phyloP scores from a whole-genome alignment of 2,888 invertebrate species.

The Tipula lateralis region DNA sequence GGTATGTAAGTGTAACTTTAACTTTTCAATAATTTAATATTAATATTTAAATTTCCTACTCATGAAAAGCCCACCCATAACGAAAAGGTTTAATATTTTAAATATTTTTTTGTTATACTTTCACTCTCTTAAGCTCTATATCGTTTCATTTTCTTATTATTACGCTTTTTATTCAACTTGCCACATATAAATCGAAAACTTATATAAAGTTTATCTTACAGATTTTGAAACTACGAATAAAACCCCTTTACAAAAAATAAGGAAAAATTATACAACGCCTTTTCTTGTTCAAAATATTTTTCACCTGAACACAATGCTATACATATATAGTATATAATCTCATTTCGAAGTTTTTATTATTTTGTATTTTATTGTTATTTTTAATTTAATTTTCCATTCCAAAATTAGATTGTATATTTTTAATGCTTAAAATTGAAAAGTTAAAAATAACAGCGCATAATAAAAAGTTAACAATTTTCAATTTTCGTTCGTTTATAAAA shows the following conservation, averaged over 20 bases:
- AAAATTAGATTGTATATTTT: background rate
- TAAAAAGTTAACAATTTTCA: background rate
- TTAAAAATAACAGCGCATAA: background rate
- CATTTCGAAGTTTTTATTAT: background rate
- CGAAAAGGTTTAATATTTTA: too few relatives aligned
- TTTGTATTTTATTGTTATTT: background rate
- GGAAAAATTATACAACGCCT: background rate
- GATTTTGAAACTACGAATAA: background rate
- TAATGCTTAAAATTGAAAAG: background rate
- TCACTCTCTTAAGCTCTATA: too few relatives aligned
- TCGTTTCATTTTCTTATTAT: background rate
- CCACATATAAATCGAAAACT: background rate
- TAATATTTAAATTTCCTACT: too few relatives aligned
- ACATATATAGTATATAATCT: background rate
- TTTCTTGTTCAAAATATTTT: background rate
- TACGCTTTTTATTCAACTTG: background rate
- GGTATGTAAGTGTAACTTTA: too few relatives aligned
- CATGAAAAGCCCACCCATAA: too few relatives aligned
- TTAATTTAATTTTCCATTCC: slow-evolving; percentile 13
- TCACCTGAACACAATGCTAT: background rate
- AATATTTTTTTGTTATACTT: too few relatives aligned
- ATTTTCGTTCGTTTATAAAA: background rate
- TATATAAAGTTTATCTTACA: background rate
- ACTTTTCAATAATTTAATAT: too few relatives aligned
- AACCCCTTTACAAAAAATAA: background rate